Base-by-base conservation (phyloP, 2,113 vertebrate genomes). In the Cinclus mexicanus region DNA sequence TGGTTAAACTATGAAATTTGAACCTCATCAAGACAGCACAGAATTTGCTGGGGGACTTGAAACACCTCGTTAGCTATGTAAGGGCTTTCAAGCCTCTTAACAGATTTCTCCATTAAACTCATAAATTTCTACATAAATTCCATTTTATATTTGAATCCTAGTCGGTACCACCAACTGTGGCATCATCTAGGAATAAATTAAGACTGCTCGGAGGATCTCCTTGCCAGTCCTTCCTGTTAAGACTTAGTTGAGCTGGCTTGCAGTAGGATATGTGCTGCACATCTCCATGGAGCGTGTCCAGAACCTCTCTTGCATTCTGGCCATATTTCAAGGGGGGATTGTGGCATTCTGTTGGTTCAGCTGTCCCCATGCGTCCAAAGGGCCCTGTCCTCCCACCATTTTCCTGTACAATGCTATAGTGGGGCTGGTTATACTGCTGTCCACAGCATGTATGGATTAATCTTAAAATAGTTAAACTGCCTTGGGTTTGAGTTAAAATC, bases 1-100 rank as follows among this genome's bases (percentile, higher is more conserved):
- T 98, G 97, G 91, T 97, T 96, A 46, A 83, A 42, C 88, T 79
- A 26, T 90, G 97, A 97, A 97, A 97, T 77, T 78, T 96, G 97
- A 93, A 97, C 93, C 93, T 95, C 96, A 84, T 94, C 91, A 94
- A 93, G 93, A 90, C 91, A 96, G 90, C 16, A 31, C 6, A 96
- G 91, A 60, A 69, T 97, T 97, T 97, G 88, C 97, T 94, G 77
- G 89, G 97, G 86, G 95, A 97, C 96, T 97, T 95, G 91, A 96
- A 96, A 91, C 96, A 95, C 95, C 93, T 97, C 82, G 37, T 97
- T 97, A 98, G 96, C 96, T 96, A 28, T 88, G 70, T 65, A 93
- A 90, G 87, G 94, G 82, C 89, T 97, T 97, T 96, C 90, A 95
- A 89, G 76, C 76, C 84, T 97, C 90, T 95, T 94, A 96, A 95